These are phyloP conservation scores for Perizoma flavofasciatum DNA, from an alignment of 2,888 invertebrate genomes.

Conservation along the genomic window DNA sequence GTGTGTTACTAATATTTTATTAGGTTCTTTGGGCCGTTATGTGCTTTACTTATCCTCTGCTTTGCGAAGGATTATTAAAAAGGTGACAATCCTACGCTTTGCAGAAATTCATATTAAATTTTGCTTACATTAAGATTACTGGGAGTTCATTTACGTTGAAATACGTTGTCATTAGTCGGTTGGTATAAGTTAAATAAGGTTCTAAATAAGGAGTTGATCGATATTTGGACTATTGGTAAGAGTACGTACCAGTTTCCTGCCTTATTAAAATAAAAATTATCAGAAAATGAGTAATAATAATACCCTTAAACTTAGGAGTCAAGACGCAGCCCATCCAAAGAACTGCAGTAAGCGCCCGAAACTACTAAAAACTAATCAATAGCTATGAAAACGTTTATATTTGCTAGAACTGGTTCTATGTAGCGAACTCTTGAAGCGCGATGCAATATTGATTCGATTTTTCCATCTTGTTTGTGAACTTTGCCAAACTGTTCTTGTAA, in stretches of 20 bases:
- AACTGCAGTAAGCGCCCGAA: too few species aligned
- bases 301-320: too few species aligned
- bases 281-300: too few species aligned
- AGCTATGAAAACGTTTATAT: slow-evolving; percentile 9
- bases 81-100: slow-evolving; percentile 44
- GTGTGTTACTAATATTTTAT: slow-evolving; percentile 57
- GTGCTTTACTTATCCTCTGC: slow-evolving; percentile 44
- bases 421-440: slow-evolving; percentile 9
- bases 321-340: too few species aligned
- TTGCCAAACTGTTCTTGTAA: not conserved
- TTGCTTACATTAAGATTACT: slow-evolving; percentile 5
- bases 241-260: too few species aligned
- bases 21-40: slow-evolving; percentile 44
- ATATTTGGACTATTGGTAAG: too few species aligned
- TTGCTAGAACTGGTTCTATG: slow-evolving; percentile 9
- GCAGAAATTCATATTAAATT: slow-evolving; percentile 15
- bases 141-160: not conserved
- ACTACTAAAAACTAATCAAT: not conserved
- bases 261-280: too few species aligned
- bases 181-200: too few species aligned
- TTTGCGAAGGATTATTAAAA: slow-evolving; percentile 45
- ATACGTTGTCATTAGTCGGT: too few species aligned
- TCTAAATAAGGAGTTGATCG: too few species aligned
- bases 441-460: slow-evolving; percentile 9
- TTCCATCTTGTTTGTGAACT: slow-evolving; percentile 6